phyloP scores from a whole-genome alignment of 2,113 vertebrate genomes.

The Sylvia atricapilla region DNA sequence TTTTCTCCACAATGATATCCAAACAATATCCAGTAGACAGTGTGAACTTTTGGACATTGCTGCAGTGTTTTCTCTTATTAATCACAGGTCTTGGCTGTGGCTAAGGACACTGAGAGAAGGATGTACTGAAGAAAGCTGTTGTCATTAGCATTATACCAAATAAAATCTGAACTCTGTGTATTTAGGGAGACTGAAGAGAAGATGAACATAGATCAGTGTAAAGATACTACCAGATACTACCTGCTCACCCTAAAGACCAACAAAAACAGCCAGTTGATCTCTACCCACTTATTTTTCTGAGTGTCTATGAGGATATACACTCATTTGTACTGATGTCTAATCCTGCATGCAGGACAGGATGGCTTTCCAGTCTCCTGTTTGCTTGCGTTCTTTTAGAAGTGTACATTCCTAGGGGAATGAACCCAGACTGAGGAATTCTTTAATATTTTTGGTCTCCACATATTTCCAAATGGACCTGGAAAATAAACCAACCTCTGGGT shows the following conservation, averaged over 20 bases:
- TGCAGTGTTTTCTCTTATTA: background rate
- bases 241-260: background rate
- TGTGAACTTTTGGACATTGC: background rate
- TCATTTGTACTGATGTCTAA: background rate
- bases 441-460: background rate
- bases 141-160: background rate
- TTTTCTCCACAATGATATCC: background rate
- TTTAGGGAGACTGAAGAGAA: background rate
- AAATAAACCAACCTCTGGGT: background rate
- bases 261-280: background rate
- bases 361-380: background rate
- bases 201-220: background rate
- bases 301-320: background rate
- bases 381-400: background rate
- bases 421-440: background rate
- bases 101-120: background rate
- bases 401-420: background rate
- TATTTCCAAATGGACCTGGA: constrained; percentile 16
- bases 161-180: background rate
- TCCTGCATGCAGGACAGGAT: background rate
- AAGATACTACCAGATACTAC: background rate
- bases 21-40: background rate
- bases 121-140: background rate
- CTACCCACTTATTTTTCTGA: background rate
- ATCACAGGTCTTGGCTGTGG: background rate